Percentiles rank a stretch among this genome's conserved stretches.
Evolutionary conservation across 2,888 invertebrate genomes (phyloP).

Genomic region (Spilosoma lubricipeda): DNA sequence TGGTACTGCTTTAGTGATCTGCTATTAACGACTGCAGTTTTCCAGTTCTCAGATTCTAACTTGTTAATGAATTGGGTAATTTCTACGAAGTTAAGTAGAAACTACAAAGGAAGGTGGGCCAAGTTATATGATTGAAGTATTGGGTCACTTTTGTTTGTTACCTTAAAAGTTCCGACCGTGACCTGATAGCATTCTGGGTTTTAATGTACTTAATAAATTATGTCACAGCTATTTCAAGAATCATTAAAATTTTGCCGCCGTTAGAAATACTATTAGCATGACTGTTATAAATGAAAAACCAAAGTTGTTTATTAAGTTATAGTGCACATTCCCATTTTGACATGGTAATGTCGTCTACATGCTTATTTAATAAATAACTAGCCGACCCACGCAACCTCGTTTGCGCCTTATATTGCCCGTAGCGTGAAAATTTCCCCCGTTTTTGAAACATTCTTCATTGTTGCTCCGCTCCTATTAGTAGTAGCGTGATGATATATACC

Average conservation of each 20-base stretch:
- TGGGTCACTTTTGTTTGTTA: background rate
- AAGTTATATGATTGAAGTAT: background rate
- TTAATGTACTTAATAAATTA: conserved; percentile 1
- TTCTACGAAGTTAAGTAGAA: too few relatives aligned
- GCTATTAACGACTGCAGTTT: background rate
- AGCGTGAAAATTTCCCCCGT: too few relatives aligned
- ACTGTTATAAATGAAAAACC: background rate
- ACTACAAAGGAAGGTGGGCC: background rate
- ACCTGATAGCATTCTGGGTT: background rate
- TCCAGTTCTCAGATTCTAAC: background rate
- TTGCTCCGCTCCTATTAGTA: too few relatives aligned
- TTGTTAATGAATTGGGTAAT: background rate
- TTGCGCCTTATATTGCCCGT: too few relatives aligned
- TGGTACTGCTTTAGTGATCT: background rate
- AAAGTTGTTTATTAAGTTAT: background rate
- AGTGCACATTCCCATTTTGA: too few relatives aligned
- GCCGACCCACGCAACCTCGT: too few relatives aligned
- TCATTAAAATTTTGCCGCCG: background rate
- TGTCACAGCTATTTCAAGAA: background rate
- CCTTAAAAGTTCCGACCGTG: background rate
- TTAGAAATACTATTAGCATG: background rate
- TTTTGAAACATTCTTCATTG: too few relatives aligned
- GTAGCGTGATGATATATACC: too few relatives aligned
- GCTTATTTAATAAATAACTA: too few relatives aligned
- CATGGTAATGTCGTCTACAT: too few relatives aligned